These are phyloP conservation scores for Bradypodion ventrale DNA, from an alignment of 2,797 vertebrate genomes.

Conservation along the genomic window DNA sequence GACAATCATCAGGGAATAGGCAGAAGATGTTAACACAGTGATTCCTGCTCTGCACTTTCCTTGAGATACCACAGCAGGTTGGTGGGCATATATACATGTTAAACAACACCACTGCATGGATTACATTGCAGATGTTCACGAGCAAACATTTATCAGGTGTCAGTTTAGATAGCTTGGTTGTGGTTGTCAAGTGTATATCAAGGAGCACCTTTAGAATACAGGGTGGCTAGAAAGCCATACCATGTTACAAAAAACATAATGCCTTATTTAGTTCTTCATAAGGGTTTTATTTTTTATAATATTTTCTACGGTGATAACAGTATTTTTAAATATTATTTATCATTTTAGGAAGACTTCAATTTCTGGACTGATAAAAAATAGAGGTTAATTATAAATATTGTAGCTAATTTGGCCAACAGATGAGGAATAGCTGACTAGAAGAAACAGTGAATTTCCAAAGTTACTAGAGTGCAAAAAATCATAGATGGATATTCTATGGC, in stretches of 20 bases:
- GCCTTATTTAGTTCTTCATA: neutral
- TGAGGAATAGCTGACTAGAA: too few relatives aligned
- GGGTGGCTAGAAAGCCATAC: neutral
- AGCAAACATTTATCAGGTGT: neutral
- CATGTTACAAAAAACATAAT: neutral
- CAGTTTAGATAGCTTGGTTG: neutral
- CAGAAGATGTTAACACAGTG: neutral
- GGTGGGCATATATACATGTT: neutral
- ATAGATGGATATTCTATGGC: too few relatives aligned
- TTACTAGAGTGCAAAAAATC: too few relatives aligned
- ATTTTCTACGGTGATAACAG: neutral
- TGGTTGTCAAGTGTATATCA: neutral
- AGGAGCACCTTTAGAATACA: neutral
- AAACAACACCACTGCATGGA: neutral
- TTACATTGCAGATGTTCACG: constrained; percentile 7
- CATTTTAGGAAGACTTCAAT: neutral
- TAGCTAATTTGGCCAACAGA: too few relatives aligned
- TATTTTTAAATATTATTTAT: neutral
- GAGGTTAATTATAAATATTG: too few relatives aligned
- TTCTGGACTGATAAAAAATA: too few relatives aligned
- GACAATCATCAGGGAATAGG: constrained; percentile 3
- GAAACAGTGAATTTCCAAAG: too few relatives aligned
- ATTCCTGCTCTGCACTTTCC: neutral
- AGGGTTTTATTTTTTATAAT: neutral
- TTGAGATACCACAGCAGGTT: neutral